Evolutionary conservation across 2,888 invertebrate genomes (phyloP), one percentile per base, ranked within the genome.

Genomic region (Altica lythri): DNA sequence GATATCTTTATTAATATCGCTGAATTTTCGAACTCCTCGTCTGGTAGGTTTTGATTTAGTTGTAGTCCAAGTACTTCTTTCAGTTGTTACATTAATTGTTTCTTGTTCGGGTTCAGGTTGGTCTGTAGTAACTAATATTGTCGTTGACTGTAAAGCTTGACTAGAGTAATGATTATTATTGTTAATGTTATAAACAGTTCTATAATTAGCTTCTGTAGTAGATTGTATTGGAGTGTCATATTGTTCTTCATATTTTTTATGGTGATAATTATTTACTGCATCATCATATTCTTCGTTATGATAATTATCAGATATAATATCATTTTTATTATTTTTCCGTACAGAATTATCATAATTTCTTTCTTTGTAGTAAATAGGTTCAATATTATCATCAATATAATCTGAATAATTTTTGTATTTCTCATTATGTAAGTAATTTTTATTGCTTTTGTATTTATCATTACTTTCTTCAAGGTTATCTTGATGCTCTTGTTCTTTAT

Each of bases 381-480:
- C 59, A 10, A 57, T 49, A 17, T 61, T 59, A 34, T 59, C 57
- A 27, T 61, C 55, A 2, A 57, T 40, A 13, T 61, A 56, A 29
- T 57, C 55, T 6, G 51, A 37, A 34, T 48, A 46, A 37, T 50
- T 52, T 29, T 52, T 45, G 19, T 46, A 30, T 17, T 58, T 32
- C 12, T 40, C 38, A 5, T 40, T 40, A 22, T 27, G 9, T 1
- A 13, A 1, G 14, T 5, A 9, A 27, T n/a, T n/a, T 50, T 30
- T 22, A 27, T 47, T 14, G 16, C 22, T 13, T 53, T 38, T 32
- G 18, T 13, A 13, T 48, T 34, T 29, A 18, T 44, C 19, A 16
- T 38, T 29, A 10, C 47, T n/a, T 9, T 9, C 10, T 50, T 44
- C 46, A 25, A 12, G 12, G 9, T 38, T 9, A 22, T 44, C 38